Evolutionary conservation across 2,113 vertebrate genomes (phyloP).

Genomic region (Gnathonemus longibarbis): DNA sequence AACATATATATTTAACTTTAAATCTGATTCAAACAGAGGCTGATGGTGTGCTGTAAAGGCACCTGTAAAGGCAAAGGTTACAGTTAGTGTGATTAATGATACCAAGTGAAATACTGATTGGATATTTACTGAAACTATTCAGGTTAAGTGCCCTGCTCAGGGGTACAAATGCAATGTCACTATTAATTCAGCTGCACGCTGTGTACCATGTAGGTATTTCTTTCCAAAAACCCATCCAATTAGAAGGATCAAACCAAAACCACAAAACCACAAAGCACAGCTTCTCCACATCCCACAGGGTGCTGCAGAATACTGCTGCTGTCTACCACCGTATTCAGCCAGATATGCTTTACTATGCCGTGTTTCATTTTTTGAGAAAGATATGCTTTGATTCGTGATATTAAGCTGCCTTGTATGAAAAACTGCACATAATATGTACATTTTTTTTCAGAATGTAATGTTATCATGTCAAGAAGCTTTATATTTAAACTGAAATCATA

Average conservation of each 20-base stretch:
- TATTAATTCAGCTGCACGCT: neutral
- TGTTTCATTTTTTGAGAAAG: neutral
- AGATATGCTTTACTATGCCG: neutral
- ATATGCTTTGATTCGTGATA: neutral
- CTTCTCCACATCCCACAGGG: neutral
- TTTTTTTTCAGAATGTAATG: neutral
- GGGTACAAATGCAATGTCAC: neutral
- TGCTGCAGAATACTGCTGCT: neutral
- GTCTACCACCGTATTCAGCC: neutral
- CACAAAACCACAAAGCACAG: neutral
- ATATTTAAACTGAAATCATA: neutral
- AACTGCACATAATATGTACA: neutral
- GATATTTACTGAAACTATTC: neutral
- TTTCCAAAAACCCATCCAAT: neutral
- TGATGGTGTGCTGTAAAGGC: neutral
- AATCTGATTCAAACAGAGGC: neutral
- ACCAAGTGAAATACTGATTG: neutral
- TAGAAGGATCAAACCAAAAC: neutral
- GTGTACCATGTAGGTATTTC: neutral
- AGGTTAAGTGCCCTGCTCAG: neutral
- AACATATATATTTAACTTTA: neutral
- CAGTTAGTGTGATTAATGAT: neutral
- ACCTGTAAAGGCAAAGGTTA: neutral
- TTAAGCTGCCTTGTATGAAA: neutral
- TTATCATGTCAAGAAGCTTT: neutral